Evolutionary conservation across 1,140 invertebrate species (phyloP), one percentile per base, ranked within the genome.

Genomic region (Drosophila watanabei): DNA sequence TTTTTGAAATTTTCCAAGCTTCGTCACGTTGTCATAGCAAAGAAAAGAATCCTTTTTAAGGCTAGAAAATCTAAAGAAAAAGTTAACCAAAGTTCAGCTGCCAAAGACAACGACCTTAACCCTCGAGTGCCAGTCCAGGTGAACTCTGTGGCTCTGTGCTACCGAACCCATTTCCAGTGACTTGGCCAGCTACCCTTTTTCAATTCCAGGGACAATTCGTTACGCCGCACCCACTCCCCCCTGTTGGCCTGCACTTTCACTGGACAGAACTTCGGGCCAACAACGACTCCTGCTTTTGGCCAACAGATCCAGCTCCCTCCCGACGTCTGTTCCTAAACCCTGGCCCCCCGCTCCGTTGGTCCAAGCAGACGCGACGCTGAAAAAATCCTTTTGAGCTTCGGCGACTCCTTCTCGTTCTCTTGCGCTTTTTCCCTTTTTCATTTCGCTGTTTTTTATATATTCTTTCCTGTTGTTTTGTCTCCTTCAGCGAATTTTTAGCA

Each of bases 341-440:
- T 43, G 39, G 16, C 66, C 48, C 57, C 41, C 68, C 56, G 24
- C 62, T 39, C 33, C 33, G 10, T 46, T 39, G 18, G 28, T 33
- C 58, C 56, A 45, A 66, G 72, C 79, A 77, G 86, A 82, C 86
- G 82, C 71, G 82, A 72, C 82, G 71, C 30, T 75, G 20, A 70
- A 80, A 75, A 72, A 81, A 66, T 81, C 83, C 79, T 83, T 89
- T 90, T 89, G 78, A 82, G 82, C 73, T 64, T 62, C 68, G 39
- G 63, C 48, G 61, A 79, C 70, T 85, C 51, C 64, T 59, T 68
- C 61, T 72, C 79, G 75, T 62, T 46, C 62, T n/a, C 41, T 39
- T 63, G 28, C 46, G 32, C 41, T 72, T 76, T 62, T 56, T 43
- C 51, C 58, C 37, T 69, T 65, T 45, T 58, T 54, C 54, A 28